A percentile compares a stretch with the other conserved stretches of the same genome.
Conservation (phyloP, 2,888 invertebrate genomes). For the Sabellastarte sp. region DNA sequence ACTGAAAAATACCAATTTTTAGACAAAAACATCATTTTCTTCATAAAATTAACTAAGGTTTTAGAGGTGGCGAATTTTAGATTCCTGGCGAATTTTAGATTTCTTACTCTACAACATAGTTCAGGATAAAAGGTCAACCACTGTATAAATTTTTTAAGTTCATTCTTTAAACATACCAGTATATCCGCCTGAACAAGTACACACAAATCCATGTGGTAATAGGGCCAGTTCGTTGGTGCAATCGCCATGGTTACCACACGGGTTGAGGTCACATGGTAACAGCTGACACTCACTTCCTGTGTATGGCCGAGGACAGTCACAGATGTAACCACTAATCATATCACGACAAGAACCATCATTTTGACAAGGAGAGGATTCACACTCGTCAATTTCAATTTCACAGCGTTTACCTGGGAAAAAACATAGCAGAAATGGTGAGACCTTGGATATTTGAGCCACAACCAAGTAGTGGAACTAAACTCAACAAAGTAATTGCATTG, state of each 20-base stretch:
- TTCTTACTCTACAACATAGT: too few species aligned
- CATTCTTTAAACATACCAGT: conserved; percentile 18
- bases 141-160: too few species aligned
- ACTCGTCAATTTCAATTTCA: conserved; percentile 21
- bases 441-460: too few species aligned
- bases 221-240: conserved; percentile 16
- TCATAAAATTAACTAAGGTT: too few species aligned
- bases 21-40: too few species aligned
- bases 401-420: conserved; percentile 12
- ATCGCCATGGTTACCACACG: conserved; percentile 13
- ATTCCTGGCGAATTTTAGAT: too few species aligned
- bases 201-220: conserved; percentile 18
- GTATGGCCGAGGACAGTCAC: conserved; percentile 18
- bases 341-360: conserved; percentile 16
- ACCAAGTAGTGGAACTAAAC: too few species aligned
- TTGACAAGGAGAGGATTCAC: conserved; percentile 15
- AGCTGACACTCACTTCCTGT: conserved; percentile 13
- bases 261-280: conserved; percentile 19
- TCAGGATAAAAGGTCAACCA: too few species aligned
- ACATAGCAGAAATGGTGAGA: too few species aligned
- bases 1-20: too few species aligned
- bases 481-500: too few species aligned
- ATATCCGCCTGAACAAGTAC: conserved; percentile 11
- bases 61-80: too few species aligned
- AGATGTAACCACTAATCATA: conserved; percentile 5